These are phyloP conservation scores for Nomada ferruginata DNA, from an alignment of 2,888 invertebrate genomes.

Conservation along the genomic window DNA sequence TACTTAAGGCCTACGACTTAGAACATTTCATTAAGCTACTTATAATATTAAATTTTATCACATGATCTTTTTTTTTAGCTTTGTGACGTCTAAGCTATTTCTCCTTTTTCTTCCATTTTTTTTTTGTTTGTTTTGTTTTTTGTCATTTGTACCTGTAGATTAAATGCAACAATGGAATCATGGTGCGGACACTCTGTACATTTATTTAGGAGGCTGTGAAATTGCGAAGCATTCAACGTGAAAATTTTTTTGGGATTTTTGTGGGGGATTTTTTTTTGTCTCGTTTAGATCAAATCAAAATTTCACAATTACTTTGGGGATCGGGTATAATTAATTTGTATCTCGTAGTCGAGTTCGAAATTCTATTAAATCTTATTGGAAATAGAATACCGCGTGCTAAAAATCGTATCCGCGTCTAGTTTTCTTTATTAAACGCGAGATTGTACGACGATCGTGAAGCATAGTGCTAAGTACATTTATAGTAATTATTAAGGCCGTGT, in stretches of 20 bases:
- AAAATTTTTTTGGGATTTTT: too few relatives aligned
- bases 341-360: neutral
- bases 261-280: neutral
- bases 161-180: conserved; percentile 23
- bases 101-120: neutral
- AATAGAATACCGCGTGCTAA: neutral
- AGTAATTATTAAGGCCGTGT: conserved; percentile 54
- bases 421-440: neutral
- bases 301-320: neutral
- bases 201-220: conserved; percentile 14
- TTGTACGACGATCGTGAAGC: too few relatives aligned
- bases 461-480: conserved; percentile 48
- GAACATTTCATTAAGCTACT: conserved; percentile 65
- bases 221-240: neutral
- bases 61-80: conserved; percentile 51
- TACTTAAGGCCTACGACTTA: conserved; percentile 67
- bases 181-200: conserved; percentile 22
- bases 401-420: conserved; percentile 10
- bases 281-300: neutral
- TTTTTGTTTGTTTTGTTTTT: conserved; percentile 2
- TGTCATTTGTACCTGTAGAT: conserved; percentile 46
- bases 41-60: conserved; percentile 66
- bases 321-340: neutral
- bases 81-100: conserved; percentile 40
- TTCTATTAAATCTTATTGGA: conserved; percentile 25